A percentile compares a stretch with the other conserved stretches of the same genome.
These are phyloP conservation scores for Bellardia pandia DNA, from an alignment of 2,888 invertebrate species.

Conservation along the genomic window DNA sequence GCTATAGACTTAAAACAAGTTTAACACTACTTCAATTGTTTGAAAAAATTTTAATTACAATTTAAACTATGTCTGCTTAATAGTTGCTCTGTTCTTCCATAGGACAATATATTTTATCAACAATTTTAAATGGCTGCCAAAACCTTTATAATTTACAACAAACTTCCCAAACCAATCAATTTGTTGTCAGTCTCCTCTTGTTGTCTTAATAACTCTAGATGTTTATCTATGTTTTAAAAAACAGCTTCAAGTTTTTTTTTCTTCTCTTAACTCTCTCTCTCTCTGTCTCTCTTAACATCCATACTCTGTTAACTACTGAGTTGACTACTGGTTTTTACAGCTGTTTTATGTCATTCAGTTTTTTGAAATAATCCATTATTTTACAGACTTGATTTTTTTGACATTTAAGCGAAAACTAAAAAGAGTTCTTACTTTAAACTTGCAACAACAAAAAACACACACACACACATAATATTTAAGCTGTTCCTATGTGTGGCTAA, in stretches of 20 bases:
- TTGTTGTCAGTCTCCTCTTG: background rate
- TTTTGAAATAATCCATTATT: conserved; percentile 69
- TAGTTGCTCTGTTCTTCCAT: background rate
- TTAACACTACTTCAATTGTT: too few relatives aligned
- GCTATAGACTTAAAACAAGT: too few relatives aligned
- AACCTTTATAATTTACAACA: background rate
- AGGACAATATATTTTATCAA: too few relatives aligned
- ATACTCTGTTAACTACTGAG: conserved; percentile 25
- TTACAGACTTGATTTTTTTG: conserved; percentile 65
- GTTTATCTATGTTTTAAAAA: conserved; percentile 4
- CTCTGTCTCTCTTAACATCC: background rate
- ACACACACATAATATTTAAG: conserved; percentile 29
- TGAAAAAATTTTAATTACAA: background rate
- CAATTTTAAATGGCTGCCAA: background rate
- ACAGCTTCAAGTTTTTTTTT: background rate
- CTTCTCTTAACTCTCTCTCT: background rate
- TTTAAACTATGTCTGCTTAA: background rate
- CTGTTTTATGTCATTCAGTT: conserved; percentile 65
- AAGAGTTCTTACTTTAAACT: conserved; percentile 20
- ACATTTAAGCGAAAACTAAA: conserved; percentile 59
- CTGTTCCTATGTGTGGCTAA: conserved; percentile 57
- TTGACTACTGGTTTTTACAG: conserved; percentile 69
- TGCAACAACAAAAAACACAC: background rate
- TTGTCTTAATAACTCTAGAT: background rate
- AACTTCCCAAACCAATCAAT: conserved; percentile 8